Conservation (phyloP, 2,113 vertebrate species). For the Rhea pennata region DNA sequence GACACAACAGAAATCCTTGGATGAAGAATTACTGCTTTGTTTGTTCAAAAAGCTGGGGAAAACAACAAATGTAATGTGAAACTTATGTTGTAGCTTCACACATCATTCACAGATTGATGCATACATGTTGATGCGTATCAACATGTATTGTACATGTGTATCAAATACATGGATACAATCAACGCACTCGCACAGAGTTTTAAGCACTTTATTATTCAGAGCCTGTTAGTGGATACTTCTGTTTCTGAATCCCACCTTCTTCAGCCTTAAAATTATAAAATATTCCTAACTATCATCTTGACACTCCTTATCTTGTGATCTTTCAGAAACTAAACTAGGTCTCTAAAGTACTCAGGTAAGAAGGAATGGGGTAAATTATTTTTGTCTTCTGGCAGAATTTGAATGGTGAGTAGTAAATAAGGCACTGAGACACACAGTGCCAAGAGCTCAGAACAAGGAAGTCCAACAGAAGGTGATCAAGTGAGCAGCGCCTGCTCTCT, state of each 20-base stretch:
- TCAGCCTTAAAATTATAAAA: background rate
- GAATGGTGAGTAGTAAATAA: background rate
- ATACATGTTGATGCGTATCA: background rate
- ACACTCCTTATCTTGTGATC: background rate
- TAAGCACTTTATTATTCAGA: background rate
- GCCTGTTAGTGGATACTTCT: background rate
- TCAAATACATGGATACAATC: background rate
- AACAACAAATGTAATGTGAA: background rate
- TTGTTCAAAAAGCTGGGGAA: background rate
- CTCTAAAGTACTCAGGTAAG: background rate
- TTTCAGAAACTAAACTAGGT: background rate
- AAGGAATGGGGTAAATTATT: background rate
- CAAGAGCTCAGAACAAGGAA: background rate
- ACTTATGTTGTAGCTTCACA: background rate
- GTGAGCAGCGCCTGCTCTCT: no score
- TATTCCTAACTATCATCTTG: background rate
- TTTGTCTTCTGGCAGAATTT: background rate
- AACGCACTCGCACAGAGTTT: background rate
- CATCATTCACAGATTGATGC: background rate
- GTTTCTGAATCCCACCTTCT: background rate
- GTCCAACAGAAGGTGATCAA: accelerated
- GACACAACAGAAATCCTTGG: background rate
- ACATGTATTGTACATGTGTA: background rate
- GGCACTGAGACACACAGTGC: background rate
- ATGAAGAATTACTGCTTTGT: background rate